These are phyloP conservation scores for Leuciscus waleckii DNA, from an alignment of 2,797 vertebrate species.

Conservation along the genomic window DNA sequence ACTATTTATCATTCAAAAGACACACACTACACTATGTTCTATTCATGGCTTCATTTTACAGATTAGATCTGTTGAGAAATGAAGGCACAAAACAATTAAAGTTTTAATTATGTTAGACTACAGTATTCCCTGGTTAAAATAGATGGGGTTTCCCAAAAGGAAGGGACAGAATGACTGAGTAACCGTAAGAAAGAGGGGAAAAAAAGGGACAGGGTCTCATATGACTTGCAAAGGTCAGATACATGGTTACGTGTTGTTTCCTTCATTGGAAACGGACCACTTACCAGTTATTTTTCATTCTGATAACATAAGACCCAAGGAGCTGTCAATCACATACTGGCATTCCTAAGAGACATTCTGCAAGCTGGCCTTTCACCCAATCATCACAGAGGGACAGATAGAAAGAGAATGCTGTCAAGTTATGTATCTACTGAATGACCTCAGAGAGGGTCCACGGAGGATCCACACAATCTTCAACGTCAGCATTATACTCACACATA, in stretches of 20 bases:
- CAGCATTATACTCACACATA: neutral
- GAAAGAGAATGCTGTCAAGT: constrained; percentile 21
- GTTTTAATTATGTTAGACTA: neutral
- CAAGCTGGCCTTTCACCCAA: neutral
- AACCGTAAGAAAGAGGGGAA: neutral
- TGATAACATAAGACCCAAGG: constrained; percentile 9
- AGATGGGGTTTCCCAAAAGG: neutral
- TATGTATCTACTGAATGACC: constrained; percentile 7
- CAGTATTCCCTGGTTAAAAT: neutral
- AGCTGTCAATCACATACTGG: constrained; percentile 12
- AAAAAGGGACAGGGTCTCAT: neutral
- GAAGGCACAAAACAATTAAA: neutral
- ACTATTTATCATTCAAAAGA: neutral
- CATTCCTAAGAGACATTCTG: neutral
- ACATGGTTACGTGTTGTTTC: constrained; percentile 5
- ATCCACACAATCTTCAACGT: neutral
- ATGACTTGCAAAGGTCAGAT: neutral
- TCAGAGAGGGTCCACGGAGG: neutral
- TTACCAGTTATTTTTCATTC: constrained; percentile 30
- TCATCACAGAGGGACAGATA: constrained; percentile 1
- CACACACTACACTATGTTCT: neutral
- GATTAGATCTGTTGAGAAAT: neutral
- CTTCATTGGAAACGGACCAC: neutral
- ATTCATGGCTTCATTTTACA: neutral
- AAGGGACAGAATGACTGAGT: neutral